Percentiles rank a stretch among this genome's conserved stretches.
Evolutionary conservation across 2,888 invertebrate species (phyloP).

Genomic region (Acrobasis suavella): DNA sequence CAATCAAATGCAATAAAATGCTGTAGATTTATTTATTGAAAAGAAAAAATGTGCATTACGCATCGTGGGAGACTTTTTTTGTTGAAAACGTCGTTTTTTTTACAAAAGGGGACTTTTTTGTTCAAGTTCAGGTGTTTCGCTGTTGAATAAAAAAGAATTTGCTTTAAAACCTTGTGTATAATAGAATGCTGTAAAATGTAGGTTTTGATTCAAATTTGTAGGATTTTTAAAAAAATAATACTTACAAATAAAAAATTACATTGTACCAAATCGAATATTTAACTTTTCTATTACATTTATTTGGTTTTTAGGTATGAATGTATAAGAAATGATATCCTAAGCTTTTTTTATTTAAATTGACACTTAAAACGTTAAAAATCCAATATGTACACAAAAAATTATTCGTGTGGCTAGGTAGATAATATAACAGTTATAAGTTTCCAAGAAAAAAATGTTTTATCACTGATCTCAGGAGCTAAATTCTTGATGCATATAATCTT

Average conservation of each 20-base stretch:
- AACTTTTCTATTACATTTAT: too few relatives aligned
- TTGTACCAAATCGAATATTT: too few relatives aligned
- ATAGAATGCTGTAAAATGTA: background rate
- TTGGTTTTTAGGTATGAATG: too few relatives aligned
- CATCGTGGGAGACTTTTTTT: conserved; percentile 63
- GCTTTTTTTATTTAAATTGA: too few relatives aligned
- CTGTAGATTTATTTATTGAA: conserved; percentile 29
- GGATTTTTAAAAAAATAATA: background rate
- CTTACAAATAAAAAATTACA: too few relatives aligned
- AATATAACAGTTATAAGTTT: too few relatives aligned
- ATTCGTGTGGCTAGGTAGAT: too few relatives aligned
- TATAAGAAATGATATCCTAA: too few relatives aligned
- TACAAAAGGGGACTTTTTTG: conserved; percentile 55
- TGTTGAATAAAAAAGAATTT: conserved; percentile 43
- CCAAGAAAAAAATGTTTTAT: too few relatives aligned
- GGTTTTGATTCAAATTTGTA: background rate
- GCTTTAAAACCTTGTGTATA: conserved; percentile 33
- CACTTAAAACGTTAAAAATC: too few relatives aligned
- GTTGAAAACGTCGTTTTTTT: conserved; percentile 50
- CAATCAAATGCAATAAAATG: conserved; percentile 45
- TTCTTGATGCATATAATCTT: background rate
- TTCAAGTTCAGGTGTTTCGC: conserved; percentile 52
- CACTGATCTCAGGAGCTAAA: too few relatives aligned
- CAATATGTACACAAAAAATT: too few relatives aligned
- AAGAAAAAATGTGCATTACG: conserved; percentile 28